Conservation (phyloP, 30 jellyfish, hydroid and myxozoan species). For the Cassiopea xamachana region DNA sequence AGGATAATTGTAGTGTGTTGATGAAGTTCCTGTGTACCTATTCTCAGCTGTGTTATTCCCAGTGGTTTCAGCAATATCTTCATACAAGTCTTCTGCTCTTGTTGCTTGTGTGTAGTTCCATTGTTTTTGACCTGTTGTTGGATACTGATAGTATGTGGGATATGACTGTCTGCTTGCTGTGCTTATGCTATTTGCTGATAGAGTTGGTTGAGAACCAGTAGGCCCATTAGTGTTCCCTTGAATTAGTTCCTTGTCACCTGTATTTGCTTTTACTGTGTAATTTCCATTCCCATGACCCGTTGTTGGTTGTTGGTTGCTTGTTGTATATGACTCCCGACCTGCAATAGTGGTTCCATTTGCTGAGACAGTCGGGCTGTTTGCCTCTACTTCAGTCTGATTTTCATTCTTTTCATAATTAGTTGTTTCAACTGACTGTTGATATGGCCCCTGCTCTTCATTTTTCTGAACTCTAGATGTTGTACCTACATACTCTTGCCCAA, state of each 20-base stretch:
- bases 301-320: conserved; percentile 8
- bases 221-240: neutral
- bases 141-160: conserved; percentile 23
- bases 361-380: neutral
- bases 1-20: no score
- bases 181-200: neutral
- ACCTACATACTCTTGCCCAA: neutral
- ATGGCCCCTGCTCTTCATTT: neutral
- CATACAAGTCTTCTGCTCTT: no score
- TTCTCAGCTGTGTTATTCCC: no score
- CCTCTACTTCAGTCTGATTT: neutral
- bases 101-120: conserved; percentile 12
- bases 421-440: neutral
- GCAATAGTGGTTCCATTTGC: conserved; percentile 4
- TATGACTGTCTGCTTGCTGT: neutral
- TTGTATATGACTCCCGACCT: conserved; percentile 6
- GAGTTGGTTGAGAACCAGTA: neutral
- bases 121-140: conserved; percentile 7
- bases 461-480: neutral
- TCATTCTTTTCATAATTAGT: neutral
- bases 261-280: neutral
- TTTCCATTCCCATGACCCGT: conserved; percentile 1
- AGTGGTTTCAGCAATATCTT: no score
- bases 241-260: neutral
- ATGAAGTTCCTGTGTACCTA: no score